Conservation (phyloP, 2,888 invertebrate species). For the Harmothoe impar region DNA sequence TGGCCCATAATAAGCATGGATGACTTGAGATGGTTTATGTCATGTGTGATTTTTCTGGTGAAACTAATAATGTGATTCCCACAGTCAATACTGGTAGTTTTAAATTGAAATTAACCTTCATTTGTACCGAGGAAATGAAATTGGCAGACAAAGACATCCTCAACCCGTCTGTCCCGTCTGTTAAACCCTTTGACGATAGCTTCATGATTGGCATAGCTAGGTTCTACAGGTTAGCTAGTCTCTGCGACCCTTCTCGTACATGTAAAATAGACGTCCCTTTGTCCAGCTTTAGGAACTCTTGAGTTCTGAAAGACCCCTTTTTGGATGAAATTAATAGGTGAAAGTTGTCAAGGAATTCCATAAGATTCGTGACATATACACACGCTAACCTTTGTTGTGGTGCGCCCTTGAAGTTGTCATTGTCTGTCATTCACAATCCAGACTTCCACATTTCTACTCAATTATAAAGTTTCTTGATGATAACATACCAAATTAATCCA, state of each 20-base stretch:
- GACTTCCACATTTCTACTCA: neutral
- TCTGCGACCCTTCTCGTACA: neutral
- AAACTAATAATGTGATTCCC: neutral
- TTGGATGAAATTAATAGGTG: constrained; percentile 85
- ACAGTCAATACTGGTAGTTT: neutral
- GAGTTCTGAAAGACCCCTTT: constrained; percentile 40
- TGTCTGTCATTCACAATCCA: constrained; percentile 44
- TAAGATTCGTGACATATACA: constrained; percentile 43
- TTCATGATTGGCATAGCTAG: neutral
- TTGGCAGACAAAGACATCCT: constrained; percentile 39
- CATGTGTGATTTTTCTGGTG: neutral
- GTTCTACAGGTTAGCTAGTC: neutral
- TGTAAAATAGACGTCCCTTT: neutral
- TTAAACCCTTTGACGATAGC: neutral
- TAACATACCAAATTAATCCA: neutral
- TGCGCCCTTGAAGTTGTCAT: constrained; percentile 46
- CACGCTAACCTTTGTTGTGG: constrained; percentile 48
- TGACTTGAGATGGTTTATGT: neutral
- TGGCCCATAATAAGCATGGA: neutral
- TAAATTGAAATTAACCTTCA: neutral
- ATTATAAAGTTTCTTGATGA: neutral
- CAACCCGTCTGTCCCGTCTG: neutral
- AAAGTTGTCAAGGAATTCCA: constrained; percentile 84
- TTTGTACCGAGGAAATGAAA: neutral
- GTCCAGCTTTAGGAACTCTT: neutral